Base-by-base conservation (phyloP, 2,113 vertebrate species). In the Salvelinus sp. region DNA sequence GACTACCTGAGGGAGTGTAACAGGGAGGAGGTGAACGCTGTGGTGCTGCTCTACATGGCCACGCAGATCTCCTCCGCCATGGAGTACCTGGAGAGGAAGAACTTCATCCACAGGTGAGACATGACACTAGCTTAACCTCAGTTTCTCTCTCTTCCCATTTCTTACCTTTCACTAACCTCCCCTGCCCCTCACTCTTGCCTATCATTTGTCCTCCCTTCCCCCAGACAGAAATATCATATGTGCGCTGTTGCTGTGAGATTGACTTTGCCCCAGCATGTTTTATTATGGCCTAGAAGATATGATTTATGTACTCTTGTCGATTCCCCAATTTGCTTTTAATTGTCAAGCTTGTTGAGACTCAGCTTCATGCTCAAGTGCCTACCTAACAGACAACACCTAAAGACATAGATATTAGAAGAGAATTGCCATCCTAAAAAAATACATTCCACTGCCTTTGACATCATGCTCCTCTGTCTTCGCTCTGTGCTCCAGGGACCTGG, bases 1-100 rank as follows among this genome's bases (percentile, higher is more conserved):
- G 98, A 99, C 88, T 99, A 98, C 85, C 93, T 99, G 85, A 87
- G 98, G 0, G 98, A 99, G 87, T 99, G 98, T 67, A 98, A 95
- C 90, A 91, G 96, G 57, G 95, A 98, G 91, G 98, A 99, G 91
- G 98, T 98, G 79, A 97, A 94, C 0, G 98, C 98, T 0, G 98
- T 99, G 86, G 98, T 99, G 92, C 95, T 99, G 68, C 96, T 99
- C 0, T 94, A 99, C 91, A 99, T 99, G 98, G 98, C 98, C 73
- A 99, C 98, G 1, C 98, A 99, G 94, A 99, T 99, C 93, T 99
- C 98, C 44, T 99, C 97, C 0, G 97, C 98, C 82, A 99, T 99
- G 98, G 98, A 99, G 83, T 98, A 99, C 86, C 92, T 99, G 91
- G 98, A 99, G 94, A 99, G 96, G 93, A 99, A 98, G 38, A 99